Evolutionary conservation across 2,888 invertebrate species (phyloP), one percentile per base, ranked within the genome.

Genomic region (Zeuzera pyrina): DNA sequence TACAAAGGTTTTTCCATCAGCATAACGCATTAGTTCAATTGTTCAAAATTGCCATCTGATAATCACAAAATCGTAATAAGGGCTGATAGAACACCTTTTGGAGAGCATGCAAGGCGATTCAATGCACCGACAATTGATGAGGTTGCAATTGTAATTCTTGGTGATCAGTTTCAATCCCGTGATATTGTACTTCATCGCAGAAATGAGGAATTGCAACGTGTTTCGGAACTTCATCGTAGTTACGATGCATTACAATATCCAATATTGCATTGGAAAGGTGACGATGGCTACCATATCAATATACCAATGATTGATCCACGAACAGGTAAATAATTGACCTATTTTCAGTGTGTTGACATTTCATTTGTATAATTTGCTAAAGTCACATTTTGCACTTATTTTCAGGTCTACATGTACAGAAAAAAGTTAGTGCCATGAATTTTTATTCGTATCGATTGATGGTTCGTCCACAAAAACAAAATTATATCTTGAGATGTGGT

Each of bases 171-270:
- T 13, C 48, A 43, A 26, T 33, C 25, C 12, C 39, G 38, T 41
- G 48, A 51, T 38, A 57, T 65, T 27, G 39, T 56, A 16, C 22
- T 63, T 10, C 43, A 52, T 31, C 39, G 45, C 2, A 38, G 51
- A 30, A 44, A 42, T 33, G 42, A 44, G 27, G 24, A 29, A 4
- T 11, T 58, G 22, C 38, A 47, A 31, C 40, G 42, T 22, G 38
- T 58, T 14, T 11, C 32, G 22, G 35, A 29, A 5, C 5, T 10
- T 6, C 26, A 26, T n/a, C 26, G 19, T 30, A 12, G 30, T 19
- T 34, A 41, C 27, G 41, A 23, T 22, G 5, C 23, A 13, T 24
- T 24, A 7, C 16, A 30, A 16, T 24, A 19, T 30, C 25, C 26
- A 15, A 23, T 39, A 33, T 35, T 41, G 3, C 41, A 41, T 25